Evolutionary conservation across 23 tunicate genomes (phyloP).

Genomic region (Trididemnum miniatum): DNA sequence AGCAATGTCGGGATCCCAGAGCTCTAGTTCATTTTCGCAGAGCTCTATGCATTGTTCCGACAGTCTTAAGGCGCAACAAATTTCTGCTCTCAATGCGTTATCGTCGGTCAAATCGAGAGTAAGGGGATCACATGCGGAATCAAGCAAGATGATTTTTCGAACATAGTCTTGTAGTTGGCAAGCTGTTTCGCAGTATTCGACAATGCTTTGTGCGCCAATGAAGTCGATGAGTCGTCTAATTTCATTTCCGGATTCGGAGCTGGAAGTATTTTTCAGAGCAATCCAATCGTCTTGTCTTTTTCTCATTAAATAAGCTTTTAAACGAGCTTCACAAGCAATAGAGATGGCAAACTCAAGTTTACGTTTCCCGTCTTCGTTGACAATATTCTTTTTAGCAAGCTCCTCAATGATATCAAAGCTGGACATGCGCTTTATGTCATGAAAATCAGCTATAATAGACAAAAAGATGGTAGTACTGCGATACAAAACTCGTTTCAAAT

Average conservation of each 20-base stretch:
- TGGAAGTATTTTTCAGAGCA: not conserved
- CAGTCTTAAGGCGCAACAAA: not conserved
- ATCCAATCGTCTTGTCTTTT: slow-evolving; percentile 22
- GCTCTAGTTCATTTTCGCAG: not conserved
- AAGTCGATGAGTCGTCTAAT: not conserved
- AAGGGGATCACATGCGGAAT: not conserved
- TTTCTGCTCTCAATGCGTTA: not conserved
- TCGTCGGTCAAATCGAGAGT: not conserved
- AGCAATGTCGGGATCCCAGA: not conserved
- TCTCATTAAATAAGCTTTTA: slow-evolving; percentile 17
- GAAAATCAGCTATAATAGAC: slow-evolving; percentile 3
- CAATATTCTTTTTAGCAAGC: not conserved
- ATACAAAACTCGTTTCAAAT: slow-evolving; percentile 26
- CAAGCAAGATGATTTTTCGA: not conserved
- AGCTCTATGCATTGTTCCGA: not conserved
- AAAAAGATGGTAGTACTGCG: slow-evolving; percentile 24
- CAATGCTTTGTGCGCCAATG: not conserved
- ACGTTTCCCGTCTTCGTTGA: not conserved
- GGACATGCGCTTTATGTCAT: not conserved
- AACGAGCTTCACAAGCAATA: slow-evolving; percentile 34
- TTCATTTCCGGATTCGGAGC: not conserved
- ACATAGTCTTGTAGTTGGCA: not conserved
- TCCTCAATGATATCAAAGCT: slow-evolving; percentile 26
- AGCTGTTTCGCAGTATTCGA: not conserved
- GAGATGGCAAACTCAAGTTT: slow-evolving; percentile 34